A percentile compares a stretch with the other conserved stretches of the same genome.
Evolutionary conservation across 2,888 invertebrate species (phyloP).

Genomic region (Pristionchus maxplancki): DNA sequence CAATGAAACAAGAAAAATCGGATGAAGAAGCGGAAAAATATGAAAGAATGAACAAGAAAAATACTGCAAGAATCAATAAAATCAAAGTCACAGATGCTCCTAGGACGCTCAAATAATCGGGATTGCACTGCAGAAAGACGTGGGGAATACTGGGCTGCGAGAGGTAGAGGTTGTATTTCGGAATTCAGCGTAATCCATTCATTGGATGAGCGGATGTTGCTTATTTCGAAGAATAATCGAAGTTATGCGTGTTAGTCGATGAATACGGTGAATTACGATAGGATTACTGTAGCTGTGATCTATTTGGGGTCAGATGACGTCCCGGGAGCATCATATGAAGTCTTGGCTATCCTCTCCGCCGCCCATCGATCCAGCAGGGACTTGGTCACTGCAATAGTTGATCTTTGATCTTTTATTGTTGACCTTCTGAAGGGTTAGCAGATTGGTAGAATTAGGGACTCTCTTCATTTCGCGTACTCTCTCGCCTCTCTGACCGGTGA

Average conservation of each 20-base stretch:
- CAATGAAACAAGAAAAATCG: not conserved
- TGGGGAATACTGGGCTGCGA: not conserved
- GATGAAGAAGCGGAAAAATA: not conserved
- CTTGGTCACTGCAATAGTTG: not conserved
- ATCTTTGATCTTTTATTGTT: slow-evolving; percentile 5
- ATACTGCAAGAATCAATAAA: not conserved
- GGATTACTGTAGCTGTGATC: no score
- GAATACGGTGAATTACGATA: not conserved
- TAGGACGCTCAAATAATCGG: no score
- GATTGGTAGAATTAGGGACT: no score
- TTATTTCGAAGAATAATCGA: not conserved
- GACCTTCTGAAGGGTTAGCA: no score
- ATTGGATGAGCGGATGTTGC: not conserved
- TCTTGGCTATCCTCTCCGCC: slow-evolving; percentile 33
- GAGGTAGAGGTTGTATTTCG: not conserved
- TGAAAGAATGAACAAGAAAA: not conserved
- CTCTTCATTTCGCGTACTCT: no score
- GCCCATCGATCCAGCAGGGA: slow-evolving; percentile 13
- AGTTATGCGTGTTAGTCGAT: no score
- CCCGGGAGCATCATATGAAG: not conserved
- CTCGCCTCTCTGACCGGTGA: no score
- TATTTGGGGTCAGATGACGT: not conserved
- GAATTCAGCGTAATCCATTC: not conserved
- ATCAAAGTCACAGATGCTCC: not conserved
- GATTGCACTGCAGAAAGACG: not conserved